phyloP scores from a whole-genome alignment of 2,797 vertebrate genomes.

The Rachycentron canadum region DNA sequence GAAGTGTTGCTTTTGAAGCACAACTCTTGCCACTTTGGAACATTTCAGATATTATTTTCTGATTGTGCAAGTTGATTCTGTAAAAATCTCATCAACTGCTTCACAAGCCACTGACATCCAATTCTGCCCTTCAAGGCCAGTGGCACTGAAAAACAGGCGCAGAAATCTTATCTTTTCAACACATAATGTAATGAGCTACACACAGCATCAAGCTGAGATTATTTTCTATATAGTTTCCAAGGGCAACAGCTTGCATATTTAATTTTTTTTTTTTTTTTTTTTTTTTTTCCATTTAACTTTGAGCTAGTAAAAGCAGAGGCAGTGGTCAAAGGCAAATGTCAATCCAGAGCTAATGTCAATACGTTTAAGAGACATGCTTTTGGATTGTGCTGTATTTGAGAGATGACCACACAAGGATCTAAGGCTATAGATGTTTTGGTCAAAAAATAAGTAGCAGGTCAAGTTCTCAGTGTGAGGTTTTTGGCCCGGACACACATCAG shows the following conservation, averaged over 20 bases:
- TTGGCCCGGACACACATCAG: not conserved
- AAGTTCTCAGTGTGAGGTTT: not conserved
- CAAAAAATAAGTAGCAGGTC: slow-evolving; percentile 18
- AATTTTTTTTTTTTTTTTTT: too few species aligned
- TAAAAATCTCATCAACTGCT: slow-evolving; percentile 62
- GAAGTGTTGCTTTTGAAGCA: slow-evolving; percentile 13
- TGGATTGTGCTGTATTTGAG: slow-evolving; percentile 26
- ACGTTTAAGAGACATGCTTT: slow-evolving; percentile 37
- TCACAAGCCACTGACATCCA: slow-evolving; percentile 54
- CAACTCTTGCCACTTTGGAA: slow-evolving; percentile 10
- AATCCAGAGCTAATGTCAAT: slow-evolving; percentile 36
- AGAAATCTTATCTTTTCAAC: slow-evolving; percentile 47
- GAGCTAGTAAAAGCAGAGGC: slow-evolving; percentile 8
- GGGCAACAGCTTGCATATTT: slow-evolving; percentile 24
- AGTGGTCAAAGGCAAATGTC: slow-evolving; percentile 33
- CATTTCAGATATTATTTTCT: slow-evolving; percentile 38
- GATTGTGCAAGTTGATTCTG: slow-evolving; percentile 28
- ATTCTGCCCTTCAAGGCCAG: slow-evolving; percentile 54
- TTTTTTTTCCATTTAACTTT: slow-evolving; percentile 12
- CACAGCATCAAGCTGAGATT: slow-evolving; percentile 11
- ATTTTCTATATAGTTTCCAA: slow-evolving; percentile 44
- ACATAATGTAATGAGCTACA: slow-evolving; percentile 31
- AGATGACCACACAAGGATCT: slow-evolving; percentile 11
- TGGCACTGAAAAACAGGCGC: slow-evolving; percentile 21
- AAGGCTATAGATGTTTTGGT: slow-evolving; percentile 26